A percentile compares a stretch with the other conserved stretches of the same genome.
Conservation (phyloP, 2,113 vertebrate genomes). For the Gila orcuttii region DNA sequence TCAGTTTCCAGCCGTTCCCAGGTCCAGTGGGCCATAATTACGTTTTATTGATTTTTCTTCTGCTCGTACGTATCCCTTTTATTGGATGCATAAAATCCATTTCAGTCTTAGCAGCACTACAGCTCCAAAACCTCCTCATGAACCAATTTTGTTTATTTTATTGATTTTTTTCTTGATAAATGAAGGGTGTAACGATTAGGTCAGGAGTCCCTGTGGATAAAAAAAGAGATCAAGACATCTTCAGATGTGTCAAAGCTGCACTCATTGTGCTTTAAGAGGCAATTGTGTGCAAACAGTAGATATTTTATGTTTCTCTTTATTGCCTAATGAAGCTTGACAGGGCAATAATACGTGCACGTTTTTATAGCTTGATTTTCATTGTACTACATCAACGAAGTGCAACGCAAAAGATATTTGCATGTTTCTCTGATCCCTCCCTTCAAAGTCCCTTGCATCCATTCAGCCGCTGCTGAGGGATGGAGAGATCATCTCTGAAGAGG, state of each 20-base stretch:
- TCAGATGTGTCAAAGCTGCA: neutral
- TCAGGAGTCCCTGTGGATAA: neutral
- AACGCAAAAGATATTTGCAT: neutral
- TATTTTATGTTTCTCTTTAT: neutral
- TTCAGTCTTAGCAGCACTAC: constrained; percentile 33
- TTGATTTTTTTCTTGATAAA: constrained; percentile 25
- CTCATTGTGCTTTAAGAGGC: neutral
- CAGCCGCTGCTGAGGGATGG: neutral
- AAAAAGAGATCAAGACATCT: constrained; percentile 35
- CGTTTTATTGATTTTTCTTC: constrained; percentile 44
- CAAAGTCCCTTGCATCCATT: constrained; percentile 16
- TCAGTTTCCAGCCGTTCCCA: constrained; percentile 48
- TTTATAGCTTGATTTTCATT: neutral
- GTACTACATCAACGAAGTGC: neutral
- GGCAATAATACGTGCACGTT: neutral
- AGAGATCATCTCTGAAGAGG: constrained; percentile 40
- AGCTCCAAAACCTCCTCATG: neutral
- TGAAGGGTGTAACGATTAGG: constrained; percentile 22
- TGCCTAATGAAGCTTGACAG: neutral
- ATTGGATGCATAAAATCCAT: constrained; percentile 40
- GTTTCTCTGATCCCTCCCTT: constrained; percentile 16
- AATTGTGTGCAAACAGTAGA: neutral
- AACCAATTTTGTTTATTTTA: constrained; percentile 37
- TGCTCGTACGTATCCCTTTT: neutral
- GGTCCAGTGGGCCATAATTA: constrained; percentile 49